Evolutionary conservation across 2,888 invertebrate species (phyloP).

Genomic region (Hirudinaria manillensis): DNA sequence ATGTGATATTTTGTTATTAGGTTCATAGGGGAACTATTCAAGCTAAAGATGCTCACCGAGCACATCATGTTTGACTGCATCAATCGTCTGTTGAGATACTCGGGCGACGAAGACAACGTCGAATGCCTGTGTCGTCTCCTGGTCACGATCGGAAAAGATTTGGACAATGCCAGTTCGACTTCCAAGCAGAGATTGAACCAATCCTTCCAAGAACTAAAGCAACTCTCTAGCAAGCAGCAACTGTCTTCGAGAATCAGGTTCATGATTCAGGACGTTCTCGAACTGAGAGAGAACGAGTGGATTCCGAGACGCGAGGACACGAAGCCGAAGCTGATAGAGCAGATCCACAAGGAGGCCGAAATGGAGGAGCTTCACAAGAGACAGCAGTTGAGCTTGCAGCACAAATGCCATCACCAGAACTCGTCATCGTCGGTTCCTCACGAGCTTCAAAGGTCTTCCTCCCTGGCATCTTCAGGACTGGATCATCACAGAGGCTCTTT

Average conservation of each 20-base stretch:
- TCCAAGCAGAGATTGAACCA: conserved; percentile 47
- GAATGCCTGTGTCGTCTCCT: conserved; percentile 88
- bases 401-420: conserved; percentile 10
- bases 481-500: not conserved
- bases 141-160: conserved; percentile 80
- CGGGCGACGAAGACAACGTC: conserved; percentile 76
- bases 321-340: conserved; percentile 87
- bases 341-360: conserved; percentile 83
- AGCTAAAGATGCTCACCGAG: conserved; percentile 77
- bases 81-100: conserved; percentile 66
- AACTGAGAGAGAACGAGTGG: conserved; percentile 76
- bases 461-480: not conserved
- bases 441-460: conserved; percentile 15
- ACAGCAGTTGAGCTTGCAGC: not conserved
- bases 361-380: conserved; percentile 59
- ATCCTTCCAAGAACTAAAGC: conserved; percentile 55
- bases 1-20: conserved; percentile 49
- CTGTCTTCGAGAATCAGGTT: conserved; percentile 59
- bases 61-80: conserved; percentile 84
- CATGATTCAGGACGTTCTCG: conserved; percentile 86
- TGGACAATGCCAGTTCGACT: conserved; percentile 58
- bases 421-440: not conserved
- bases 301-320: conserved; percentile 76
- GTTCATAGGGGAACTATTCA: conserved; percentile 80
- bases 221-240: conserved; percentile 62